phyloP scores from a whole-genome alignment of 2,888 invertebrate genomes.

The Microctonus brassicae region DNA sequence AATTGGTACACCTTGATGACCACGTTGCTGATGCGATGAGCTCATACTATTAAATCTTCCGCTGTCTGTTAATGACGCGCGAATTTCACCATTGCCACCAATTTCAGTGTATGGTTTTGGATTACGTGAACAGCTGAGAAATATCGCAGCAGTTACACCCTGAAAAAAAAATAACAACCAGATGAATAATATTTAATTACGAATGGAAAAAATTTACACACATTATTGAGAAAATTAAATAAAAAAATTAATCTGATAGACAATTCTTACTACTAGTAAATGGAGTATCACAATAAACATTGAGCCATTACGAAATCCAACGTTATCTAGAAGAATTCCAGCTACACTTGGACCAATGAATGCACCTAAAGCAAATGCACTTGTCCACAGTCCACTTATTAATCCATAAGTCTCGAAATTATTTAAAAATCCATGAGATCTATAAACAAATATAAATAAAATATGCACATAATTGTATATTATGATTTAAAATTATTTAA shows the following conservation, averaged over 20 bases:
- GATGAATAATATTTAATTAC: background rate
- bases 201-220: too few species aligned
- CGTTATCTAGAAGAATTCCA: constrained; percentile 80
- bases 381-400: constrained; percentile 92
- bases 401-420: constrained; percentile 90
- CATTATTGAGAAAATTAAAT: too few species aligned
- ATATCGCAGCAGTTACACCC: constrained; percentile 67
- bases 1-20: constrained; percentile 72
- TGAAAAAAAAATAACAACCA: constrained; percentile 42
- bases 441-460: constrained; percentile 68
- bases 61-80: constrained; percentile 59
- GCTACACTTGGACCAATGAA: constrained; percentile 85
- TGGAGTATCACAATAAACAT: constrained; percentile 80
- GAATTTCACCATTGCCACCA: constrained; percentile 56
- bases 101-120: constrained; percentile 68
- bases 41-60: constrained; percentile 54
- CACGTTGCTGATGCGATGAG: constrained; percentile 78
- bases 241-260: background rate
- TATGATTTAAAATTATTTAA: too few species aligned
- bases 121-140: constrained; percentile 60
- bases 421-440: constrained; percentile 83
- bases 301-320: constrained; percentile 80
- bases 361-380: constrained; percentile 89
- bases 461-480: too few species aligned
- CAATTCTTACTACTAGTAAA: constrained; percentile 74